These are phyloP conservation scores for Orchesellides sinensis DNA, from an alignment of 2,888 invertebrate genomes.

Conservation along the genomic window DNA sequence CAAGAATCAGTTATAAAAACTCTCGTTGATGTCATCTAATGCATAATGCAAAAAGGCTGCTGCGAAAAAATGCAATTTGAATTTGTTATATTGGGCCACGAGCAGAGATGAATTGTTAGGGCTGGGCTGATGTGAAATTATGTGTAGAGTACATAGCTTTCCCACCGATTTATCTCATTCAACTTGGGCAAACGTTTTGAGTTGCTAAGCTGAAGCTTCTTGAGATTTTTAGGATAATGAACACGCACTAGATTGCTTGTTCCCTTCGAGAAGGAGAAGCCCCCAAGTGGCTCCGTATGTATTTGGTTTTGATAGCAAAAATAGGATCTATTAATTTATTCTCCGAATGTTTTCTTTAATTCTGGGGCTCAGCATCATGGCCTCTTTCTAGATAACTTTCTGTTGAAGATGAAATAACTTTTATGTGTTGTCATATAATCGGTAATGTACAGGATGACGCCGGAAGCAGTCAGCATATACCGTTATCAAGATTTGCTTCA, in stretches of 20 bases:
- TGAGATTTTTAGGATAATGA: conserved; percentile 16
- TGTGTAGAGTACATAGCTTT: conserved; percentile 54
- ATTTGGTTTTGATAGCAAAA: background rate
- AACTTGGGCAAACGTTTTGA: conserved; percentile 31
- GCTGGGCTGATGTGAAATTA: conserved; percentile 60
- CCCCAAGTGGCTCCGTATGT: too few species aligned
- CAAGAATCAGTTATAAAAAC: too few species aligned
- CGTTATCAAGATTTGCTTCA: conserved; percentile 54
- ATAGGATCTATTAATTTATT: conserved; percentile 15
- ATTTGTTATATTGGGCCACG: background rate
- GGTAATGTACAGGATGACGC: background rate
- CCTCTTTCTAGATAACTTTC: too few species aligned
- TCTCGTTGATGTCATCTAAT: too few species aligned
- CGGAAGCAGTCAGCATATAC: background rate
- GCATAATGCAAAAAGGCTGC: too few species aligned
- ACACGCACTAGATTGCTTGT: background rate
- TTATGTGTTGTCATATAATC: background rate
- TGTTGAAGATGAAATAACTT: background rate
- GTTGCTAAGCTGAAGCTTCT: background rate
- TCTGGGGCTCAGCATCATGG: too few species aligned
- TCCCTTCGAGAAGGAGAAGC: background rate
- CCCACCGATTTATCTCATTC: conserved; percentile 61
- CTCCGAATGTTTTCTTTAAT: background rate
- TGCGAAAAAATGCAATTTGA: background rate
- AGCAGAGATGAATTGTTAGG: conserved; percentile 42